Evolutionary conservation across 2,888 invertebrate species (phyloP), one percentile per base, ranked within the genome.

Genomic region (Ennomos erosarius): DNA sequence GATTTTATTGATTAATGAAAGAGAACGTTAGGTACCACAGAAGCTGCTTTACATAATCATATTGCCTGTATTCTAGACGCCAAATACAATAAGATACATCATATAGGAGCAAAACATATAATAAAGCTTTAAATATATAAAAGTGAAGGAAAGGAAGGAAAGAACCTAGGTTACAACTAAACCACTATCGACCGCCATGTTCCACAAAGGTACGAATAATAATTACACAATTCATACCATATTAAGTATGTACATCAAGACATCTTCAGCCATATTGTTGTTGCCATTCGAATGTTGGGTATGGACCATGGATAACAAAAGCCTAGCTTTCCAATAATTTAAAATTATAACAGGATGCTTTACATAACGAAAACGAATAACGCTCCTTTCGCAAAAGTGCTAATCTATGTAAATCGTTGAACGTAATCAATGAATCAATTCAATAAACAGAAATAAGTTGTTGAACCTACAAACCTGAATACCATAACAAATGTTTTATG

Each of bases 401-500:
- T 39, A 55, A 62, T 59, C 50, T 66, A 66, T 64, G 66, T 44
- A 59, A 66, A 62, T 51, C 26, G 12, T 16, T 44, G 39, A 8
- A 36, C 51, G 51, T 59, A 61, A 63, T 57, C 57, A 55, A 44
- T 66, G 61, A 64, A 50, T 63, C 61, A 62, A 36, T 35, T 26
- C 42, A 48, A 51, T 46, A 44, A 62, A 48, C 39, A 51, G 45
- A 57, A 40, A 42, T 47, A 54, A 53, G 13, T 34, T 54, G 37
- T 52, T 12, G 40, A 52, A 48, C 63, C 63, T 54, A 57, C 40
- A 63, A 59, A 57, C 55, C 57, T 57, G 40, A 57, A 64, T 57
- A 60, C 59, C 54, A 34, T 10, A n/a, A 9, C 13, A n/a, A 9
- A 9, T 40, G 38, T 36, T 26, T 35, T 45, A 50, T 13, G 10